A percentile compares a stretch with the other conserved stretches of the same genome.
These are phyloP conservation scores for Drosophila ananassae DNA, from an alignment of 1,140 invertebrate species.

Conservation along the genomic window DNA sequence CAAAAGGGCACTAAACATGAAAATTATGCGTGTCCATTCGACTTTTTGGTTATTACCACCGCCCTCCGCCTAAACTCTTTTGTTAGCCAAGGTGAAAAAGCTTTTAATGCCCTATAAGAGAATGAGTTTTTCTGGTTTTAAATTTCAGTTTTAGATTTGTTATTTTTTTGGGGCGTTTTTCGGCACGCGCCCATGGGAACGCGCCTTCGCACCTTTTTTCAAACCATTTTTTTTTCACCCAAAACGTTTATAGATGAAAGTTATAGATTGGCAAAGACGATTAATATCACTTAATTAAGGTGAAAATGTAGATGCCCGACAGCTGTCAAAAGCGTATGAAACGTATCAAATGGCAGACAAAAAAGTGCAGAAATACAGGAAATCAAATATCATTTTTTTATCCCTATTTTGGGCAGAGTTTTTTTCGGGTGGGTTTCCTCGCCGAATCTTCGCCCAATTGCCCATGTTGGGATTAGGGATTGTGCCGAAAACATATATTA, in stretches of 20 bases:
- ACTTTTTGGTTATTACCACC: constrained; percentile 23
- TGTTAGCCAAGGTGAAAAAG: constrained; percentile 62
- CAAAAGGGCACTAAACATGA: constrained; percentile 66
- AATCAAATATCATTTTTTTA: constrained; percentile 58
- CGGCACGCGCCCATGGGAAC: constrained; percentile 28
- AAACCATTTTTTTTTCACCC: constrained; percentile 5
- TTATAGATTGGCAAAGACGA: constrained; percentile 55
- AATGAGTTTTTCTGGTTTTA: constrained; percentile 50
- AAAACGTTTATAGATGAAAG: constrained; percentile 29
- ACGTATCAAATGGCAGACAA: constrained; percentile 62
- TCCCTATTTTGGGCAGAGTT: constrained; percentile 25
- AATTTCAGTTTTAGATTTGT: constrained; percentile 14
- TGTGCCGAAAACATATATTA: constrained; percentile 78
- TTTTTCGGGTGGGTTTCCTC: constrained; percentile 36
- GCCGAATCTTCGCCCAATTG: constrained; percentile 59
- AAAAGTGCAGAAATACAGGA: constrained; percentile 44
- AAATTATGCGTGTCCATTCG: constrained; percentile 71
- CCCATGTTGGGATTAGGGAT: constrained; percentile 63
- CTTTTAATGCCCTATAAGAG: constrained; percentile 64
- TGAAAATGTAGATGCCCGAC: constrained; percentile 75
- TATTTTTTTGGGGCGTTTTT: constrained; percentile 23
- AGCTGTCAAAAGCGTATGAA: constrained; percentile 69
- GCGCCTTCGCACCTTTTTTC: constrained; percentile 34
- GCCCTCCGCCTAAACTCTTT: constrained; percentile 11
- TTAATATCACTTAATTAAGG: constrained; percentile 83